phyloP scores from a whole-genome alignment of 2,797 vertebrate species.

The Melanotaenia pygmaea region DNA sequence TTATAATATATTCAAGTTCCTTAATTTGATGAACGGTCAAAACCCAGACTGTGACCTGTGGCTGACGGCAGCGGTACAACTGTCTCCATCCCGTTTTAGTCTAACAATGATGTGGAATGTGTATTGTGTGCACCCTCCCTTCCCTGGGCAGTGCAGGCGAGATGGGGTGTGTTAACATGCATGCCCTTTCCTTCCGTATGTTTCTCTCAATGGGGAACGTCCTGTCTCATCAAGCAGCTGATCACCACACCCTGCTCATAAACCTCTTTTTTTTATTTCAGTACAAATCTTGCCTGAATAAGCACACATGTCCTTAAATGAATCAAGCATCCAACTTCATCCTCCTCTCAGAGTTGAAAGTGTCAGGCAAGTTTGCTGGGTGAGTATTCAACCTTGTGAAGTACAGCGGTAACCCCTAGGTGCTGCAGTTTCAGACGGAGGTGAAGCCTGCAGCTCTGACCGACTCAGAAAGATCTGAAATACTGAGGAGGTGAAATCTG shows the following conservation, averaged over 20 bases:
- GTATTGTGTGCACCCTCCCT: constrained; percentile 51
- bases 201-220: constrained; percentile 55
- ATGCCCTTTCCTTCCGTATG: constrained; percentile 64
- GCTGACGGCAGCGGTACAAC: not conserved
- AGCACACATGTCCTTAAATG: not conserved
- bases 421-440: constrained; percentile 31
- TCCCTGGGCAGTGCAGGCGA: constrained; percentile 43
- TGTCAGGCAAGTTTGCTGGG: not conserved
- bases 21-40: not conserved
- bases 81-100: constrained; percentile 10
- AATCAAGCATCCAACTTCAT: not conserved
- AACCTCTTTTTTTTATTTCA: not conserved
- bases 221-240: constrained; percentile 52
- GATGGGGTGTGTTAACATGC: constrained; percentile 29
- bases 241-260: constrained; percentile 45
- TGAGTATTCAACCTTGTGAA: constrained; percentile 46
- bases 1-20: not conserved
- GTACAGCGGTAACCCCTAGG: constrained; percentile 50
- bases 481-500: constrained; percentile 81
- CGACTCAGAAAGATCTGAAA: constrained; percentile 60
- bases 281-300: not conserved
- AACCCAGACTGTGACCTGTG: not conserved
- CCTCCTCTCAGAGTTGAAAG: not conserved
- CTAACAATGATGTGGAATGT: constrained; percentile 48
- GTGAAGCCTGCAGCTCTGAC: constrained; percentile 41